Conservation (phyloP, 1,140 invertebrate species). For the Drosophila lacteicornis region DNA sequence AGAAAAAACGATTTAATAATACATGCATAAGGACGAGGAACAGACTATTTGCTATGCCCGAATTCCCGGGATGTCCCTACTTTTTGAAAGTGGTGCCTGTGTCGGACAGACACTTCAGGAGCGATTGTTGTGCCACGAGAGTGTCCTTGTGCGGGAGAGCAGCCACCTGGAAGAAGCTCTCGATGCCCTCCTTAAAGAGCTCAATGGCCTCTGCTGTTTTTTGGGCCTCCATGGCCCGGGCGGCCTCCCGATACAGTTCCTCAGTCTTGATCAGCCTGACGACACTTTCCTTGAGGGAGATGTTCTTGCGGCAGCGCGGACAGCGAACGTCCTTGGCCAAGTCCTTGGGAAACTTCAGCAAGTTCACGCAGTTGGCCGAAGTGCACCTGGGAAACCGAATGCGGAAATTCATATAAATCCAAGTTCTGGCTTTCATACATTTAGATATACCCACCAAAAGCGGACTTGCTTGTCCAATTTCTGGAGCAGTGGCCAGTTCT, state of each 20-base stretch:
- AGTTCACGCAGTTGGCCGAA: conserved; percentile 85
- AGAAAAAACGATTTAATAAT: conserved; percentile 44
- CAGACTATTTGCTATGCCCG: conserved; percentile 7
- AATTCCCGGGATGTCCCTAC: conserved; percentile 8
- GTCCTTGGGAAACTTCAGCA: conserved; percentile 85
- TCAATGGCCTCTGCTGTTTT: conserved; percentile 83
- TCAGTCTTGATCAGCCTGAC: conserved; percentile 86
- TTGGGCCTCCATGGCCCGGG: conserved; percentile 85
- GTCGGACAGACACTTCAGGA: conserved; percentile 86
- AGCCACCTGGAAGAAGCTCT: conserved; percentile 86
- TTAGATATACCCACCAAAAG: conserved; percentile 65
- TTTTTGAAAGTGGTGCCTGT: conserved; percentile 80
- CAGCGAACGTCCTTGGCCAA: conserved; percentile 85
- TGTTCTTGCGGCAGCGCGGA: conserved; percentile 85
- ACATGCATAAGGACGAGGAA: conserved; percentile 13
- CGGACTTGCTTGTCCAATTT: conserved; percentile 86
- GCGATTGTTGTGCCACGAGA: conserved; percentile 87
- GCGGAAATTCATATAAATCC: background rate
- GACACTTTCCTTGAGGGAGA: conserved; percentile 86
- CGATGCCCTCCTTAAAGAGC: conserved; percentile 85
- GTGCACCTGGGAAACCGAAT: conserved; percentile 86
- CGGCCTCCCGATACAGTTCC: conserved; percentile 85
- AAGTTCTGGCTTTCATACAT: background rate
- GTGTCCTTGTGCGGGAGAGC: conserved; percentile 86
- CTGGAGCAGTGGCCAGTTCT: conserved; percentile 91